Base-by-base conservation (phyloP, 2,797 vertebrate genomes). In the Cossypha polioptera region DNA sequence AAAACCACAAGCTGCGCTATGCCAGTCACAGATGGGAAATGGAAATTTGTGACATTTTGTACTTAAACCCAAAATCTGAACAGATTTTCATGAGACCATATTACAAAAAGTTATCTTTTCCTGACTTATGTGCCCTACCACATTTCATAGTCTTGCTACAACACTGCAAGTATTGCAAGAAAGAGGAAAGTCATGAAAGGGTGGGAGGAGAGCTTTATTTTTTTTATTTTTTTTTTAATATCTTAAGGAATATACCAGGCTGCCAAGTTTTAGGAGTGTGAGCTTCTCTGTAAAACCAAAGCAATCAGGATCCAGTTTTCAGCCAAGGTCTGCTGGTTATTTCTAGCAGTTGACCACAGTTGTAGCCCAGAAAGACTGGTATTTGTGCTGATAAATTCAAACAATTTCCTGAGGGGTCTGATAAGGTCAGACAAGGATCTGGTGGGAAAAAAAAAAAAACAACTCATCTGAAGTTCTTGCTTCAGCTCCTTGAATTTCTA, bases 11-110 rank as follows among this genome's bases (percentile, higher is more conserved):
- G 80, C 86, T 94, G 69, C 13, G 19, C 86, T 92, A 7, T 92
- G 86, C 82, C 85, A 95, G 85, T 75, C 88, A 86, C 90, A 94
- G 86, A 95, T 95, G 88, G 80, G 80, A 86, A 86, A 80, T 84
- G 62, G 79, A 90, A 84, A 90, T 95, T 38, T 78, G 45, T 93
- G 94, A 94, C 83, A 69, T 81, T 95, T 88, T 92, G 73, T 92
- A 42, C 62, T 86, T 78, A 81, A 73, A 28, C 33, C 51, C 51
- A 88, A 92, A 94, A 94, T 86, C 36, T 43, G 69, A 91, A 78
- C 51, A 92, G 69, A 62, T 92, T 90, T 93, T 78, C 76, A 54
- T 65, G 35, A 90, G 79, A 77, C 75, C 11, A 9, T 24, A 6
- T 68, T 50, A 35, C 42, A 43, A 51, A 65, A 78, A 36, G 9